Base-by-base conservation (phyloP, 2,797 vertebrate genomes). In the Dicrostonyx torquatus region DNA sequence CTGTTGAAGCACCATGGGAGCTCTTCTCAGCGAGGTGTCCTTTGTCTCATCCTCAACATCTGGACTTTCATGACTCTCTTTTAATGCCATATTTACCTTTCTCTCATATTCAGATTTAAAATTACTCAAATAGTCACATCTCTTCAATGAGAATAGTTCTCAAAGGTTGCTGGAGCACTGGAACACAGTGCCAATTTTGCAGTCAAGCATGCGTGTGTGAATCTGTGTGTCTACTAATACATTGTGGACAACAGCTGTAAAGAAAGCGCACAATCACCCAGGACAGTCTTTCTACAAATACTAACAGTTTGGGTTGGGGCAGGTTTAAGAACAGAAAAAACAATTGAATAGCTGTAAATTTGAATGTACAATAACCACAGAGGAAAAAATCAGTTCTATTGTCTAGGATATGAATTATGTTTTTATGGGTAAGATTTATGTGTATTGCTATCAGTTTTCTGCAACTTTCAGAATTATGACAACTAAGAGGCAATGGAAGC, bases 371-470 rank as follows among this genome's bases (percentile, higher is more conserved):
- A 4, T 89, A 79, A 53, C 48, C 64, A 70, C 43, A 95, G 50
- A 89, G 75, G 70, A 5, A 60, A 70, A 94, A 70, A 89, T 94
- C 58, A 80, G 43, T 87, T 80, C 10, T 24, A 75, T 55, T 87
- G 62, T 43, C 50, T 60, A 43, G 13, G 14, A 1, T 22, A 80
- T 13, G 80, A 86, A 84, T 85, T 92, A 26, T 18, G 77, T 70
- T 89, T 94, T 92, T 86, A 92, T 87, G 43, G 64, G 34, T 6
- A 50, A 94, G 31, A 77, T 66, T 87, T 87, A 58, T 68, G 78
- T 93, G 58, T 31, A 50, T 75, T 83, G 40, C 20, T 83, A 45
- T 94, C 2, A 40, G 45, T 87, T 93, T 96, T 31, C n/a, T 75
- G 13, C 24, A 87, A 24, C 37, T 95, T 93, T 91, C 29, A 68